phyloP scores from a whole-genome alignment of 2,888 invertebrate genomes.

The Rhagium mordax region DNA sequence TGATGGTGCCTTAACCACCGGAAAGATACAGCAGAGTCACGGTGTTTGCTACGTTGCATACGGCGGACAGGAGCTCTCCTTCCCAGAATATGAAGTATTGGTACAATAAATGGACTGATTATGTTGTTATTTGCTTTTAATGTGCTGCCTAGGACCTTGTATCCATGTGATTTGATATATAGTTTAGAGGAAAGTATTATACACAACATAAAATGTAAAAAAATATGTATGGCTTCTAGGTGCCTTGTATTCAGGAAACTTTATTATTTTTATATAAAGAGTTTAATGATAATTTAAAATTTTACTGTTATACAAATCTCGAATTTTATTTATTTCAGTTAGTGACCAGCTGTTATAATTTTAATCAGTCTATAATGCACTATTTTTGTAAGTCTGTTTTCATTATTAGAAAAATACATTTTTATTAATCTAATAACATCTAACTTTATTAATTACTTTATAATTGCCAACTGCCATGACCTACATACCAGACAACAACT shows the following conservation, averaged over 20 bases:
- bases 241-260: slow-evolving; percentile 48
- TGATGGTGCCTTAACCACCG: slow-evolving; percentile 83
- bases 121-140: slow-evolving; percentile 44
- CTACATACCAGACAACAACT: neutral
- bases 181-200: slow-evolving; percentile 37
- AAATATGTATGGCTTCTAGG: slow-evolving; percentile 56
- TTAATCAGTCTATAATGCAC: slow-evolving; percentile 33
- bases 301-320: slow-evolving; percentile 13
- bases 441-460: neutral
- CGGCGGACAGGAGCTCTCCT: slow-evolving; percentile 84
- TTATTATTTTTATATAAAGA: slow-evolving; percentile 30
- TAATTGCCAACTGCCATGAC: neutral
- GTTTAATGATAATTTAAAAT: slow-evolving; percentile 28
- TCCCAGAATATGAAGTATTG: slow-evolving; percentile 87
- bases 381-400: slow-evolving; percentile 45
- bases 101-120: slow-evolving; percentile 66
- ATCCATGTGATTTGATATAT: slow-evolving; percentile 30
- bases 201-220: slow-evolving; percentile 3
- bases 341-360: slow-evolving; percentile 24
- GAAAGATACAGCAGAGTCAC: slow-evolving; percentile 86
- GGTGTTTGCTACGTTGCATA: slow-evolving; percentile 88
- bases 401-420: slow-evolving; percentile 37
- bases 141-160: slow-evolving; percentile 48
- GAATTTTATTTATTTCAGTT: slow-evolving; percentile 38
- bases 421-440: slow-evolving; percentile 7